A percentile compares a stretch with the other conserved stretches of the same genome.
Evolutionary conservation across 35 echinoderm and acorn worm species (phyloP).

Genomic region (Patiria miniata): DNA sequence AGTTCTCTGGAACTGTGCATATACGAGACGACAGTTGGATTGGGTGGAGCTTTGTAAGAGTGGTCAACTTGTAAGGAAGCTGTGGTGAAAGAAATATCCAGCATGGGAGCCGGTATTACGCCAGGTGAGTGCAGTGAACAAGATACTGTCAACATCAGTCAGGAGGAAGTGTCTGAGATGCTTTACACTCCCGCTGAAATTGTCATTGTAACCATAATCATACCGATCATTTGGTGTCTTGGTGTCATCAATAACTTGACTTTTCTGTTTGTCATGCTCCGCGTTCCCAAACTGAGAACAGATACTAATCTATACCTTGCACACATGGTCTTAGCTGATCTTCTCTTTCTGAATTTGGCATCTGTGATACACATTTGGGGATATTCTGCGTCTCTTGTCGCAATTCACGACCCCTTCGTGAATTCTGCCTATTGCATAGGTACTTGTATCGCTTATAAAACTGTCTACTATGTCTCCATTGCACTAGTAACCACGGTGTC

Average conservation of each 20-base stretch:
- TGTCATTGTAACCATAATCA: background rate
- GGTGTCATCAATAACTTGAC: background rate
- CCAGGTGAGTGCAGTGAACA: background rate
- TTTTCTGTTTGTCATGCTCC: conserved; percentile 7
- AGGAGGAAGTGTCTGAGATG: background rate
- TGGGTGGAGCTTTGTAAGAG: too few relatives aligned
- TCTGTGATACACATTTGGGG: too few relatives aligned
- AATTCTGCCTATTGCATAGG: too few relatives aligned
- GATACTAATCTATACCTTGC: background rate
- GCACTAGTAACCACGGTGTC: conserved; percentile 7
- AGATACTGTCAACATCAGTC: background rate
- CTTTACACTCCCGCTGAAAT: background rate
- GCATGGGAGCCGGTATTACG: background rate
- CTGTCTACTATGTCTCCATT: conserved; percentile 33
- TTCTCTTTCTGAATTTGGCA: background rate
- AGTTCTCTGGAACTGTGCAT: too few relatives aligned
- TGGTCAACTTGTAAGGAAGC: too few relatives aligned
- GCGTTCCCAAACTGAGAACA: background rate
- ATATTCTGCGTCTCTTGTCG: too few relatives aligned
- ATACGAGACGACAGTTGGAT: too few relatives aligned
- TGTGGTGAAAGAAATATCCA: too few relatives aligned
- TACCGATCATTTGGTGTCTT: background rate
- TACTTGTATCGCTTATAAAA: background rate
- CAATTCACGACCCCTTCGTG: too few relatives aligned
- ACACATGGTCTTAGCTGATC: background rate